Evolutionary conservation across 2,797 vertebrate genomes (phyloP), one percentile per base, ranked within the genome.

Genomic region (Karalla daura): DNA sequence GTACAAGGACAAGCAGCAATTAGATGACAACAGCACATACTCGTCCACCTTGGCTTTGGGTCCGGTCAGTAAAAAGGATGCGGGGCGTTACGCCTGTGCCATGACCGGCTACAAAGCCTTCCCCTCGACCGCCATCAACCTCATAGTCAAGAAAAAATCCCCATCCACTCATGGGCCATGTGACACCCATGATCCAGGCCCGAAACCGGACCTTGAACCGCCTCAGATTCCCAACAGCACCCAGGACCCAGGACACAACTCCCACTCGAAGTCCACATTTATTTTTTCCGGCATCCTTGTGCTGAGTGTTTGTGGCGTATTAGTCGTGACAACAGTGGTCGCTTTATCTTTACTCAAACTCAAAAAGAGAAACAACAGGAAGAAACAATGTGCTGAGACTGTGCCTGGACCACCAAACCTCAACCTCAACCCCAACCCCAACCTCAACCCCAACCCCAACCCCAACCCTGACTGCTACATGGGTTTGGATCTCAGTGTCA

Each of bases 1-100:
- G 65, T 74, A 58, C 56, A 77, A 63, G 44, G 50, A 70, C 51
- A 30, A 10, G 12, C 5, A 14, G 67, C 27, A 13, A 58, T 46
- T 74, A 51, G 59, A 50, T n/a, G 24, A 2, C 37, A 33, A 14
- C 37, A 27, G 20, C 27, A 18, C 5, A 52, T 54, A 23, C 32
- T 52, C 6, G 0, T 0, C 6, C 6, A 18, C 24, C 12, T 5
- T 78, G 33, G 45, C 17, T 43, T 60, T 74, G 8, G 37, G 43
- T 8, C 5, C 60, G 18, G 21, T 75, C 56, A 45, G 39, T n/a
- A 8, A 20, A 5, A 1, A 66, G 15, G 63, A 74, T 27, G 14
- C 5, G 0, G 35, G 55, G n/a, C 70, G 21, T 39, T 74, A 65
- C 12, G 21, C 55, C 35, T 71, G 63, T 0, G 8, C 43, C 39